Evolutionary conservation across 2,888 invertebrate species (phyloP), one percentile per base, ranked within the genome.

Genomic region (Tipula unca): DNA sequence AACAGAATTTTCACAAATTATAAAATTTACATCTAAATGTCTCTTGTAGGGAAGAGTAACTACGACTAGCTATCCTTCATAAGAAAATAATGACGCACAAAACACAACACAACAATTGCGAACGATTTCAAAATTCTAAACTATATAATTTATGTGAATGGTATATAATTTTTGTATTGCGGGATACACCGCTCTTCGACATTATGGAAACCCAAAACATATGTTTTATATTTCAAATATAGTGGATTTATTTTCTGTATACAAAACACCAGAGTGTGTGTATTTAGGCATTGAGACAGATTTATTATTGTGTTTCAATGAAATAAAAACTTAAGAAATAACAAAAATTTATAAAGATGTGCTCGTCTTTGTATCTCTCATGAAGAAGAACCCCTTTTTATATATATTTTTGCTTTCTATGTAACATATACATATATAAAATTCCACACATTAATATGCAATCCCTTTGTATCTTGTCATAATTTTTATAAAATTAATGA

Each of bases 401-500:
- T 69, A 25, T 25, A 69, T 25, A 25, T 8, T 69, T 25, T 69
- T 69, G 69, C 69, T 69, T 69, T 69, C 10, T 69, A 69, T 25
- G 17, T 48, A 69, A 69, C 69, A 69, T 25, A 69, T 69, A 69
- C 14, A 25, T n/a, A n/a, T n/a, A n/a, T n/a, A 4, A 25, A 25
- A 69, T 69, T 32, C 10, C 25, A 69, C 69, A 69, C 69, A 69
- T 69, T 69, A 69, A 69, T 69, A 69, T 69, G 69, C 69, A 69
- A 69, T 69, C 83, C 83, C 83, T 83, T 83, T 83, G 83, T 83
- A n/a, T 69, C 69, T 69, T 69, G 69, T 69, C 20, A 69, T 69
- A 69, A 83, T 32, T 83, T 82, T 83, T 35, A 83, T 83, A 83
- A 83, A 83, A 83, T 83, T 83, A 83, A 83, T 83, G 83, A 83